Percentiles rank a stretch among this genome's conserved stretches.
Conservation (phyloP, 2,797 vertebrate species). For the Lemur catta region DNA sequence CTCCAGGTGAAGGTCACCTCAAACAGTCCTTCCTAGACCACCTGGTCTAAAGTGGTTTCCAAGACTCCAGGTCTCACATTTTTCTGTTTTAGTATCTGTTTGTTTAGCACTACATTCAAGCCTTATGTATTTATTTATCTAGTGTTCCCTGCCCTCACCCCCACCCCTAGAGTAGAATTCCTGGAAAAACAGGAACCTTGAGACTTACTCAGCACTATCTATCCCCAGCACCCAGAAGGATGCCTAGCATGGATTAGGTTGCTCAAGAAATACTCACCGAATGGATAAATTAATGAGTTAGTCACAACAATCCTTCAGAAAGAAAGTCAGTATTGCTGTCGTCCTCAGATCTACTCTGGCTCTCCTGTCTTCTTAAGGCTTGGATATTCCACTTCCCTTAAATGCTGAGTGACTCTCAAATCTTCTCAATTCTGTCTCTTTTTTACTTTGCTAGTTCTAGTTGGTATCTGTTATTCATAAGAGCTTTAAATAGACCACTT, state of each 20-base stretch:
- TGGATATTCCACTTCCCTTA: not conserved
- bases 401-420: not conserved
- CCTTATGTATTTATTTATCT: not conserved
- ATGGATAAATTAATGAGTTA: not conserved
- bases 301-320: not conserved
- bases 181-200: not conserved
- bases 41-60: not conserved
- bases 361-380: not conserved
- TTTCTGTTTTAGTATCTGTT: not conserved
- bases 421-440: not conserved
- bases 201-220: not conserved
- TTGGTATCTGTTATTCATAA: not conserved
- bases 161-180: not conserved
- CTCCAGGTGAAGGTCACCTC: not conserved
- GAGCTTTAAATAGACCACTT: not conserved
- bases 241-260: not conserved
- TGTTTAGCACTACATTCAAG: not conserved
- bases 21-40: not conserved
- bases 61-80: not conserved
- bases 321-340: not conserved
- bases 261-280: not conserved
- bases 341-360: not conserved
- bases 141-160: no score
- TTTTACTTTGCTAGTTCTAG: not conserved
- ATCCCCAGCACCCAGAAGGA: not conserved